Evolutionary conservation across 1,140 invertebrate species (phyloP), one percentile per base, ranked within the genome.

Genomic region (Plutomurus gul): DNA sequence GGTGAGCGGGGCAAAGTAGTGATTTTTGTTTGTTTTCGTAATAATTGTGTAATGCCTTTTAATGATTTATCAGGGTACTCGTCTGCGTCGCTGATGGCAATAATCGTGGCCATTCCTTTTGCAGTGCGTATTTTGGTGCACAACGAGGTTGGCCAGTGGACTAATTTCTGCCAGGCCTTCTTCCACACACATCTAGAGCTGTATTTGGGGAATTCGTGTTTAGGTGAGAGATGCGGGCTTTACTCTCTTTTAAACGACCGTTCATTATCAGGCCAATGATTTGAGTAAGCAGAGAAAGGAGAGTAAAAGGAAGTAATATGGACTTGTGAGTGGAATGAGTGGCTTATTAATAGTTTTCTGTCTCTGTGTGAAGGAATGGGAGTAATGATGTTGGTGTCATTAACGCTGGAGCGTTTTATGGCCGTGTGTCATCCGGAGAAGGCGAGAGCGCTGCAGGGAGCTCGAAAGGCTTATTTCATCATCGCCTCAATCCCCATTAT

Each of bases 331-430:
- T 65, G 30, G 11, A n/a, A 43, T 39, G 11, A 39, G 33, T 40
- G 11, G 18, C 18, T 25, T 8, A 40, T 40, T 10, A 3, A 70
- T 40, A 33, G n/a, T 47, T 37, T 76, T 76, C 25, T 75, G 49
- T 16, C 73, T 79, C 7, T 80, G 1, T 77, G 56, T 70, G 11
- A 83, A 91, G 91, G 91, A 20, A 88, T 92, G 3, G 91, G 92
- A 13, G 92, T 94, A 0, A 90, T 95, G 87, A 93, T 93, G 91
- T 89, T 95, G 5, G 88, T 94, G 33, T 92, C 92, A 13, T 88
- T 95, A 80, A 94, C 93, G 11, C 88, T 93, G 18, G 93, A 94
- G 85, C 88, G 93, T 8, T 95, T 94, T 86, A 89, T 94, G 3
- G 93, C 93, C 43, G 93, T 95, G 1, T 95, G 93, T 84, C 92